phyloP scores from a whole-genome alignment of 2,888 invertebrate species.

The Pammene aurita region DNA sequence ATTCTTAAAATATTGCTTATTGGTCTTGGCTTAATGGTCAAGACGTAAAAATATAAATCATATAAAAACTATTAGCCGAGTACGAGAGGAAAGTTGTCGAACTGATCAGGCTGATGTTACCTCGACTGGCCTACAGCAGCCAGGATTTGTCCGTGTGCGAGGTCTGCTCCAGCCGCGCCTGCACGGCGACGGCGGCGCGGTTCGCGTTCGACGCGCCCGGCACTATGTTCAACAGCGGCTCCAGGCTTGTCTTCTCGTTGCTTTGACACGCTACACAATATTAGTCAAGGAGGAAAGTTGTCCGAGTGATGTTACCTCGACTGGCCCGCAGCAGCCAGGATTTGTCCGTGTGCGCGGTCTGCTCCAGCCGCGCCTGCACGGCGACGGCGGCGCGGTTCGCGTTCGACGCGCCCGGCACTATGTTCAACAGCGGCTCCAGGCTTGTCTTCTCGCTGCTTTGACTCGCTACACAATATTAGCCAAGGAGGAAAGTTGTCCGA shows the following conservation, averaged over 20 bases:
- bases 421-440: conserved; percentile 65
- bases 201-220: conserved; percentile 66
- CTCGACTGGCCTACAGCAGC: conserved; percentile 90
- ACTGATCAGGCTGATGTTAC: conserved; percentile 82
- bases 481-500: neutral
- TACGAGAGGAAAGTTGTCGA: no score
- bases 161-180: conserved; percentile 89
- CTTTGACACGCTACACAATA: no score
- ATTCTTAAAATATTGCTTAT: no score
- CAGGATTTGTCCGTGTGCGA: conserved; percentile 87
- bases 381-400: conserved; percentile 87
- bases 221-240: conserved; percentile 66
- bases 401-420: conserved; percentile 69
- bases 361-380: conserved; percentile 91
- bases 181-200: conserved; percentile 90
- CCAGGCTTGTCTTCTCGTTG: conserved; percentile 60
- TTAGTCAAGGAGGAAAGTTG: no score
- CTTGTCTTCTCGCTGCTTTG: conserved; percentile 81
- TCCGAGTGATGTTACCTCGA: conserved; percentile 85
- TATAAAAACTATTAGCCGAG: no score
- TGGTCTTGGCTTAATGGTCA: no score
- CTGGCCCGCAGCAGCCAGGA: conserved; percentile 89
- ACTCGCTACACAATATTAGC: conserved; percentile 50
- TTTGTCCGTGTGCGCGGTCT: conserved; percentile 86
- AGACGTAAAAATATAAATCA: no score